Evolutionary conservation across 2,797 vertebrate genomes (phyloP), one percentile per base, ranked within the genome.

Genomic region (Avahi laniger): DNA sequence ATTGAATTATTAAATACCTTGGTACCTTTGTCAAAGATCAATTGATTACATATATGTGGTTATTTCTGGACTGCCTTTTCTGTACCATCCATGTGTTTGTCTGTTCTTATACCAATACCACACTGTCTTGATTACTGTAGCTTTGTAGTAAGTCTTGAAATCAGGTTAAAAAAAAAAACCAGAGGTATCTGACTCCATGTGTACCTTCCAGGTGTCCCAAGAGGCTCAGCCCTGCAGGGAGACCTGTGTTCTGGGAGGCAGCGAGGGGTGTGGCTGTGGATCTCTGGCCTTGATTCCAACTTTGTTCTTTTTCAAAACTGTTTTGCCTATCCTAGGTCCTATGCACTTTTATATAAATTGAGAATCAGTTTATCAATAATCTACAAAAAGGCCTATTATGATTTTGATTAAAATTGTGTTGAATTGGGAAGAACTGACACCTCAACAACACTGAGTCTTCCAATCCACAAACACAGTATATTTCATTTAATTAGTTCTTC

Each of bases 301-400:
- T 81, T 93, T 69, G 33, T 76, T 43, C 22, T 85, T 93, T 94
- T 89, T 84, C 59, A 86, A 61, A 81, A 70, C 12, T 57, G n/a
- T 17, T 48, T 93, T 72, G 52, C 41, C 38, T 90, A 8, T 93
- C 80, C 33, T 41, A 30, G 46, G 43, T 90, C 43, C 61, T 80
- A 12, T 33, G 14, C 24, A 79, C 88, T 65, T 63, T 70, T 30
- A 78, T 79, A 41, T 80, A 48, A 65, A 84, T 92, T 95, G 70
- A 75, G 38, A 78, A 54, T 72, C 38, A 63, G 9, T 30, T 92
- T 76, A 50, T 76, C 33, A 57, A 20, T 28, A 54, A 48, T 33
- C 24, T 54, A 33, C 17, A 70, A 52, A 46, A 63, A 81, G 15
- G 0, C 35, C 38, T 54, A 26, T 46, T 61, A 67, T 22, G 41